These are phyloP conservation scores for Cremastinae sp. DNA, from an alignment of 2,888 invertebrate species.

Conservation along the genomic window DNA sequence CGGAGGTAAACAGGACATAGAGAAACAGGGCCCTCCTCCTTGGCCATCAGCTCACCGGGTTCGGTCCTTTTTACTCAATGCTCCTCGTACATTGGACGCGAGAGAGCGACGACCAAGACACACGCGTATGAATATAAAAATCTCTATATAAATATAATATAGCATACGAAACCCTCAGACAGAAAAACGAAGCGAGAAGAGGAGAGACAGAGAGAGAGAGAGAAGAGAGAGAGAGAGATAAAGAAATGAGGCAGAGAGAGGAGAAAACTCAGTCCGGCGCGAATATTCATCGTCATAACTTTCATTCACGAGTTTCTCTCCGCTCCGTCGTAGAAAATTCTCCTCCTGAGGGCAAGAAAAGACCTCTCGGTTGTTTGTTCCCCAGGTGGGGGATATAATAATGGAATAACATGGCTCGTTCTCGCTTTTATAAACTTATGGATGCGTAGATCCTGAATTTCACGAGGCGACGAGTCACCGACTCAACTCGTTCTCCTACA, in stretches of 20 bases:
- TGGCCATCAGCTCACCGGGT: constrained; percentile 54
- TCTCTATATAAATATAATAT: constrained; percentile 1
- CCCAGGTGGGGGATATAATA: constrained; percentile 6
- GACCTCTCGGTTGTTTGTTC: constrained; percentile 38
- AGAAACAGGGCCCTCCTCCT: constrained; percentile 60
- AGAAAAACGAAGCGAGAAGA: not conserved
- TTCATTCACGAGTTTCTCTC: constrained; percentile 59
- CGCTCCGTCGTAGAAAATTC: constrained; percentile 45
- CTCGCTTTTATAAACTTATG: constrained; percentile 56
- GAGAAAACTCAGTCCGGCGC: constrained; percentile 44
- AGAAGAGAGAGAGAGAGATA: constrained; percentile 6
- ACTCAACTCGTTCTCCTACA: constrained; percentile 37
- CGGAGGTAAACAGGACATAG: constrained; percentile 59
- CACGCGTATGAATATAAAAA: constrained; percentile 42
- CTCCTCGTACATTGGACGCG: constrained; percentile 57
- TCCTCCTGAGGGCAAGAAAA: constrained; percentile 30
- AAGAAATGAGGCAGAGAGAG: constrained; percentile 27
- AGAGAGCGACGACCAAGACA: constrained; percentile 56
- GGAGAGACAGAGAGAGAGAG: constrained; percentile 4
- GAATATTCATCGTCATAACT: constrained; percentile 70
- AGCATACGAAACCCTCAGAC: too few species aligned
- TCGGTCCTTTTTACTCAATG: constrained; percentile 59
- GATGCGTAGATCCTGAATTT: constrained; percentile 54
- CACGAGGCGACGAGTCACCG: constrained; percentile 53
- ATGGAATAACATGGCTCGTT: constrained; percentile 30